phyloP scores from a whole-genome alignment of 2,797 vertebrate species.

The Gymnocypris eckloni region DNA sequence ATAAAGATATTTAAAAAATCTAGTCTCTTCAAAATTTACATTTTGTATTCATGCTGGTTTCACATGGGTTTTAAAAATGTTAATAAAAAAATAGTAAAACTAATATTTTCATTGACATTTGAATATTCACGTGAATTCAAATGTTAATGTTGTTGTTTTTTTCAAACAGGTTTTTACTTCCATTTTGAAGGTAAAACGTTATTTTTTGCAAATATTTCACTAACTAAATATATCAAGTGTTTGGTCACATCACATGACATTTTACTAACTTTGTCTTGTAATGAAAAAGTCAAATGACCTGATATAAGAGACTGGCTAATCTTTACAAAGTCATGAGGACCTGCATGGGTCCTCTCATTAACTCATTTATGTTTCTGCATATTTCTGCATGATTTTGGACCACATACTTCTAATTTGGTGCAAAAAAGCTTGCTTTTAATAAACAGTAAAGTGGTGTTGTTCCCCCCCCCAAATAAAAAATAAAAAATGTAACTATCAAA shows the following conservation, averaged over 20 bases:
- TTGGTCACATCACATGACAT: neutral
- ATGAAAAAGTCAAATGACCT: neutral
- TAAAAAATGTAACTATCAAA: neutral
- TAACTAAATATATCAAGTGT: neutral
- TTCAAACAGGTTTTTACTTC: no score
- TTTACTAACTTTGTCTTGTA: neutral
- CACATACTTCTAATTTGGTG: neutral
- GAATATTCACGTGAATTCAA: neutral
- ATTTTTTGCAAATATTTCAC: no score
- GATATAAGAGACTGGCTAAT: neutral
- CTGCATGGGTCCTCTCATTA: neutral
- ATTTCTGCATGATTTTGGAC: neutral
- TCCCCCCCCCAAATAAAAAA: neutral
- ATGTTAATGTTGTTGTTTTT: no score
- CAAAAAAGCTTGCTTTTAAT: neutral
- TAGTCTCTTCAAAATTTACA: neutral
- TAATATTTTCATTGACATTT: neutral
- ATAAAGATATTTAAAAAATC: neutral
- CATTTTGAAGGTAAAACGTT: no score
- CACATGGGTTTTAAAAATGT: no score
- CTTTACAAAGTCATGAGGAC: neutral
- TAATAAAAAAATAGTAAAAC: neutral
- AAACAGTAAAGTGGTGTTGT: neutral
- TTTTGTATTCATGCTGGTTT: neutral
- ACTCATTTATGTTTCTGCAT: neutral